Conservation (phyloP, 2,797 vertebrate species). For the Acestrorhynchus altus region DNA sequence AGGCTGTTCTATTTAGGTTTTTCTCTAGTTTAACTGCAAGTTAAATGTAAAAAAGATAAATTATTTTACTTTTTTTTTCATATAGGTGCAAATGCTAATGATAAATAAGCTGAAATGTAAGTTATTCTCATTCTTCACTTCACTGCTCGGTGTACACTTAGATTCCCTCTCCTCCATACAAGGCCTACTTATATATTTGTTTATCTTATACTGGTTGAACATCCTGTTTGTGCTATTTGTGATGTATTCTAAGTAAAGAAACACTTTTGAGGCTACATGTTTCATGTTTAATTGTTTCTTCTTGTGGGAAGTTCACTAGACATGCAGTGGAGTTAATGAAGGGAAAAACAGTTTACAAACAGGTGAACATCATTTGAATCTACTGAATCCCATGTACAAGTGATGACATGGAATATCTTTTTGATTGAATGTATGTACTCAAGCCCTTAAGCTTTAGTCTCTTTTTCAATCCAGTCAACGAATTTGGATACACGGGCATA, state of each 20-base stretch:
- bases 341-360: background rate
- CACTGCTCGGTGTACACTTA: background rate
- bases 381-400: background rate
- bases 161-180: background rate
- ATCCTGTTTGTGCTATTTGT: background rate
- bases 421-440: background rate
- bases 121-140: background rate
- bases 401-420: background rate
- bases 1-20: no score
- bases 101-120: background rate
- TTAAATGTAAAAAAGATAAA: background rate
- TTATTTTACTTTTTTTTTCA: background rate
- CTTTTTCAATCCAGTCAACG: slow-evolving; percentile 83
- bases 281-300: slow-evolving; percentile 1
- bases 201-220: background rate
- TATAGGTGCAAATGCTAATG: background rate
- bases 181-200: background rate
- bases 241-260: slow-evolving; percentile 1
- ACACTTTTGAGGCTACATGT: background rate
- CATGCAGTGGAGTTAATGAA: background rate
- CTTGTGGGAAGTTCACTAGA: background rate
- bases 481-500: slow-evolving; percentile 90
- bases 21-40: no score
- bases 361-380: background rate
- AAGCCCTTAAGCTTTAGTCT: slow-evolving; percentile 69